Evolutionary conservation across 1,140 invertebrate species (phyloP), one percentile per base, ranked within the genome.

Genomic region (Drosophila sp.): DNA sequence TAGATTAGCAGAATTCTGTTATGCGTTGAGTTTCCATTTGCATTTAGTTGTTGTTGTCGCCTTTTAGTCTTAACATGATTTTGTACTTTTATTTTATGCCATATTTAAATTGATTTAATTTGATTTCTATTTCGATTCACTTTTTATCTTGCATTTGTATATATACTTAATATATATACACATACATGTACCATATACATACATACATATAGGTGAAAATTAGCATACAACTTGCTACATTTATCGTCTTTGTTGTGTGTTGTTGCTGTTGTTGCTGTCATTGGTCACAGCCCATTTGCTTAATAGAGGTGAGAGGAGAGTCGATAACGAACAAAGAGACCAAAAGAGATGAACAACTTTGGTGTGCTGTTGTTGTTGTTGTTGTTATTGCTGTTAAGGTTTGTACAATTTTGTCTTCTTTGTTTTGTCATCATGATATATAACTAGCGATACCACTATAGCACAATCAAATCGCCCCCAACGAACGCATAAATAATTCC

Each of bases 91-190:
- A 81, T 83, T 83, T 78, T 45, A 78, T 78, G 63, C 72, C 72
- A 81, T 81, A 83, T 81, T 83, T 75, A 83, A 81, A 83, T 80
- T 78, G 78, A 81, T 81, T 78, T 76, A 51, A 81, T 78, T 83
- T 83, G 65, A 75, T 69, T 72, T 50, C 73, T 66, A 54, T 67
- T 71, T 56, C 69, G 46, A 46, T 57, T 8, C 34, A 43, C 14
- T 57, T 51, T 41, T 65, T 18, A 36, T 14, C 27, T n/a, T 6
- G 2, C n/a, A 11, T 43, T 16, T 16, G 16, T 18, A 16, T 7
- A 43, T 25, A 50, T 53, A 36, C 27, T 14, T 32, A 13, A 34
- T 14, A 34, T 18, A 51, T 34, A 16, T 51, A 51, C 13, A 11
- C 18, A 18, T 25, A 16, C 25, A 57, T 34, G 32, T 32, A 59